Base-by-base conservation (phyloP, 1,140 invertebrate genomes). In the Drosophila willistoni region DNA sequence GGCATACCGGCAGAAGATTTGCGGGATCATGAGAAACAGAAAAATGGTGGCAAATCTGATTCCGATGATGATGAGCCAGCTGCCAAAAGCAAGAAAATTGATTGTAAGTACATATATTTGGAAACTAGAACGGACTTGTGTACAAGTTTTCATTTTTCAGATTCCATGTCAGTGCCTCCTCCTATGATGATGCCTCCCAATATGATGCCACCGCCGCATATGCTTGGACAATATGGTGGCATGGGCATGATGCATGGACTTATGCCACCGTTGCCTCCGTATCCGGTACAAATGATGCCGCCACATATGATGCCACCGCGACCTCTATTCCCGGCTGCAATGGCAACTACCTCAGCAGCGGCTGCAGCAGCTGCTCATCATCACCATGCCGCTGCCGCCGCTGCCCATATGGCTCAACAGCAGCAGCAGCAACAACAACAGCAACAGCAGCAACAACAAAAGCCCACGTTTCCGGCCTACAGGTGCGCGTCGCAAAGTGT, bases 1-100 rank as follows among this genome's bases (percentile, higher is more conserved):
- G 99, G 99, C 74, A 99, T 99, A 90, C 99, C 99, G 22, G 95
- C 97, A 73, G 97, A 97, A 89, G 98, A 99, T 94, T 92, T 98
- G 44, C 96, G 96, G 91, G 97, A 98, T 92, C 98, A 99, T 93
- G 98, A 99, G 93, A 95, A 95, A 87, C 96, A 97, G 91, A 96
- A 96, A 93, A 94, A 94, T 92, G 94, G 94, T 73, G 93, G 93
- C 60, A 93, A 93, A 91, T 94, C 93, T 7, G 96, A 96, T 62
- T 96, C 96, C 83, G 96, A 96, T 61, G 96, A 97, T 90, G 96
- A 97, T 92, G 96, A 96, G 90, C 96, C 96, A 1, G 94, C 95
- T 1, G 94, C 94, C 36, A 97, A 96, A 90, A 51, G 17, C 44
- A 96, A 94, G 94, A 96, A 95, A 92, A 93, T 94, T 6, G 95